Evolutionary conservation across 2,113 vertebrate species (phyloP).

Genomic region (Cochlearius cochlearius): DNA sequence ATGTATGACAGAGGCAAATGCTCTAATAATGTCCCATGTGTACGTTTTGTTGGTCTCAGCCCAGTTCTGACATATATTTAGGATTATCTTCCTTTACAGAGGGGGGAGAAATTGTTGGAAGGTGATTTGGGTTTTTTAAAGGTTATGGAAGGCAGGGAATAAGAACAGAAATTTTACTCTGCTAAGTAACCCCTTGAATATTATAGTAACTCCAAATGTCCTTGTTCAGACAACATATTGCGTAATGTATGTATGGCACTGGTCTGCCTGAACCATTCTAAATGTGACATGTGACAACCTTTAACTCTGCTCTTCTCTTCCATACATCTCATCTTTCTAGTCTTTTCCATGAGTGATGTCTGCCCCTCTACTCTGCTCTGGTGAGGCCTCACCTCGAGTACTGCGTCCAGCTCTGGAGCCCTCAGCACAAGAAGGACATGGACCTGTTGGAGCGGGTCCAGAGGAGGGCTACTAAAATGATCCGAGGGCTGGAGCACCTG

Average conservation of each 20-base stretch:
- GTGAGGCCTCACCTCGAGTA: too few relatives aligned
- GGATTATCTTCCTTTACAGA: not conserved
- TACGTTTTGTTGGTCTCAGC: not conserved
- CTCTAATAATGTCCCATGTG: not conserved
- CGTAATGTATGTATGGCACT: too few relatives aligned
- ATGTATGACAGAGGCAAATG: not conserved
- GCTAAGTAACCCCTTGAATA: not conserved
- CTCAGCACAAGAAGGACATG: too few relatives aligned
- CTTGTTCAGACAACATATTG: not conserved
- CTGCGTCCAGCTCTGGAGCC: too few relatives aligned
- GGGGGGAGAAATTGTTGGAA: not conserved
- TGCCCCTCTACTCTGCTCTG: too few relatives aligned
- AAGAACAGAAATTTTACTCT: not conserved
- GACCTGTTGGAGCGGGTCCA: too few relatives aligned
- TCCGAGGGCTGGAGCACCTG: too few relatives aligned
- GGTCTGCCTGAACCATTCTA: not conserved
- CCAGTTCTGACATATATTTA: not conserved
- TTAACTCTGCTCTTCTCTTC: not conserved
- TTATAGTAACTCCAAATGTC: not conserved
- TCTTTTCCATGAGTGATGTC: not conserved
- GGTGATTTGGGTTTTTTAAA: not conserved
- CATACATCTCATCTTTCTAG: not conserved
- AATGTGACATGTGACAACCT: not conserved
- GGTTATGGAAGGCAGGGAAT: not conserved
- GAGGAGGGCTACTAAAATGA: too few relatives aligned